Evolutionary conservation across 2,113 vertebrate genomes (phyloP).

Genomic region (Pseudorectes ferrugineus): DNA sequence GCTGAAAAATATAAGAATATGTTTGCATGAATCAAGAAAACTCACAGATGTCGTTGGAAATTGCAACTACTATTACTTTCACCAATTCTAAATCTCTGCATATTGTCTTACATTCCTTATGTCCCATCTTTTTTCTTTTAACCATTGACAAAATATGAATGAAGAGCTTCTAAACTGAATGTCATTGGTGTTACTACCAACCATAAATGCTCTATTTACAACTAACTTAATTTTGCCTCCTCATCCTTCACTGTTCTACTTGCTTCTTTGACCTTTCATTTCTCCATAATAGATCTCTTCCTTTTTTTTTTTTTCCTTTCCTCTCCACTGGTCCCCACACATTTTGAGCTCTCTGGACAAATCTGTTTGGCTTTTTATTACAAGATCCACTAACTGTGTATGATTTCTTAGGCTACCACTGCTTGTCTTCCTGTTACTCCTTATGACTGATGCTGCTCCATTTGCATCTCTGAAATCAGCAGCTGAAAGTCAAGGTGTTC

Average conservation of each 20-base stretch:
- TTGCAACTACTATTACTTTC: background rate
- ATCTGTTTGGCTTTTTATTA: background rate
- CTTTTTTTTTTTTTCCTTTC: background rate
- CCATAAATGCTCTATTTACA: background rate
- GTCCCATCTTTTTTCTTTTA: background rate
- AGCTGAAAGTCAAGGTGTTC: background rate
- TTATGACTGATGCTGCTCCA: background rate
- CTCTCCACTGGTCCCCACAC: background rate
- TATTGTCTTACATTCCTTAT: background rate
- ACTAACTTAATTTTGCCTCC: background rate
- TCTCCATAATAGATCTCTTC: background rate
- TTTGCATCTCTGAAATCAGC: background rate
- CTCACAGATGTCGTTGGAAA: background rate
- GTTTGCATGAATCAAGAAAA: background rate
- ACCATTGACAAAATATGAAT: background rate
- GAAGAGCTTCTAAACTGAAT: background rate
- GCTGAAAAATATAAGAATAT: background rate
- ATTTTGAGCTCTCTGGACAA: background rate
- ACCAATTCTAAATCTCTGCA: background rate
- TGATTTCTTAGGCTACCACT: background rate
- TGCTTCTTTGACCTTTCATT: background rate
- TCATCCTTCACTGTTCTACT: background rate
- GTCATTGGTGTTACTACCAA: background rate
- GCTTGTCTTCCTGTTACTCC: background rate
- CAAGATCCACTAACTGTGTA: background rate